Conservation (phyloP, 2,797 vertebrate species). For the Pipistrellus pipistrellus region DNA sequence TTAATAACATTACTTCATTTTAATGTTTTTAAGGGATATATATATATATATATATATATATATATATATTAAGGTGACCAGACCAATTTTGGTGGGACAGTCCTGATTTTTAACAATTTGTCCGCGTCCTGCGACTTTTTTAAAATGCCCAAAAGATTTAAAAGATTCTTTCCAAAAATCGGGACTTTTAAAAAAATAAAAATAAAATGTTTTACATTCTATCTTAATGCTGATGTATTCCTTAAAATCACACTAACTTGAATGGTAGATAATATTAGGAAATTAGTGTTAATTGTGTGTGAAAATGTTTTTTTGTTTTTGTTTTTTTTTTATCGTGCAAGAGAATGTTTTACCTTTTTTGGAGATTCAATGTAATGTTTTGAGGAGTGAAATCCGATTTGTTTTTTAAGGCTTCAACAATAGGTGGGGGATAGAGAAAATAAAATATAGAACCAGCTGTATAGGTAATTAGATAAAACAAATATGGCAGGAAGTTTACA, state of each 20-base stretch:
- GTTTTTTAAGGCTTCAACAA: background rate
- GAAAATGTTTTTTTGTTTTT: background rate
- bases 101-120: too few species aligned
- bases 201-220: background rate
- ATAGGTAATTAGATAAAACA: background rate
- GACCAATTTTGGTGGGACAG: too few species aligned
- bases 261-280: background rate
- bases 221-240: background rate
- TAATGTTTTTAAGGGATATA: background rate
- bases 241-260: slow-evolving; percentile 21
- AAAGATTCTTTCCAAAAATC: too few species aligned
- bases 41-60: too few species aligned
- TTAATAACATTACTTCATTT: background rate
- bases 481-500: background rate
- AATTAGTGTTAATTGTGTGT: background rate
- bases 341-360: background rate
- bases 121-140: too few species aligned
- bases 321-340: background rate
- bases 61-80: too few species aligned
- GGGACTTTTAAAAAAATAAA: too few species aligned
- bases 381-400: background rate
- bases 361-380: background rate
- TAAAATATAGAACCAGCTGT: background rate
- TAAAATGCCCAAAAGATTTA: too few species aligned
- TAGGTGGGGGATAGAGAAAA: background rate